These are phyloP conservation scores for Sebastes ruberrimus DNA, from an alignment of 2,797 vertebrate genomes.

Conservation along the genomic window DNA sequence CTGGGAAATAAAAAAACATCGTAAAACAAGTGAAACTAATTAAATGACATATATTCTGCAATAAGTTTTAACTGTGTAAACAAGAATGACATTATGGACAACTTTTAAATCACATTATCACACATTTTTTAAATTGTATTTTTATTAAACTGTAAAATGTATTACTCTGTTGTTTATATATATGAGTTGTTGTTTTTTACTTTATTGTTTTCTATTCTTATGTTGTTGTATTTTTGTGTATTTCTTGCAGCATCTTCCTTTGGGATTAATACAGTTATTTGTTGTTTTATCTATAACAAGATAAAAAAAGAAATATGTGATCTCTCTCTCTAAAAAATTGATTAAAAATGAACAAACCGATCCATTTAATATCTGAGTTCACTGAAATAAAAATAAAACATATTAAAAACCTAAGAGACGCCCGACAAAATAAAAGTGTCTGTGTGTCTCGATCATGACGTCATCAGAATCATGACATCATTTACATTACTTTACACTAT, in stretches of 20 bases:
- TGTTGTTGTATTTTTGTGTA: too few species aligned
- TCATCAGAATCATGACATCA: neutral
- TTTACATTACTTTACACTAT: too few species aligned
- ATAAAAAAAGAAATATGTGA: too few species aligned
- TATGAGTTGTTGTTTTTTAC: neutral
- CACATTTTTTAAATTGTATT: too few species aligned
- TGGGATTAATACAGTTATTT: too few species aligned
- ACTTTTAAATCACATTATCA: neutral
- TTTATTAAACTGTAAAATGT: too few species aligned
- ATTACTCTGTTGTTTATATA: neutral
- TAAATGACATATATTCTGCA: neutral
- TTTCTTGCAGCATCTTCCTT: too few species aligned
- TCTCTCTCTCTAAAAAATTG: neutral
- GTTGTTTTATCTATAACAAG: too few species aligned
- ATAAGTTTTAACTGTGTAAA: neutral
- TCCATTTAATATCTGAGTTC: neutral
- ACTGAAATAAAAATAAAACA: neutral
- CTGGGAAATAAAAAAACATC: neutral
- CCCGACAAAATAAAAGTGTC: neutral
- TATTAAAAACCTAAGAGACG: neutral
- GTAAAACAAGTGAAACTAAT: neutral
- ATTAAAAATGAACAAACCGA: neutral
- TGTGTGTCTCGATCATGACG: neutral
- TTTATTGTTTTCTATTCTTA: too few species aligned
- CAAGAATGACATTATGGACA: neutral